Conservation (phyloP, 2,888 invertebrate genomes). For the Lamellibrachia columna region DNA sequence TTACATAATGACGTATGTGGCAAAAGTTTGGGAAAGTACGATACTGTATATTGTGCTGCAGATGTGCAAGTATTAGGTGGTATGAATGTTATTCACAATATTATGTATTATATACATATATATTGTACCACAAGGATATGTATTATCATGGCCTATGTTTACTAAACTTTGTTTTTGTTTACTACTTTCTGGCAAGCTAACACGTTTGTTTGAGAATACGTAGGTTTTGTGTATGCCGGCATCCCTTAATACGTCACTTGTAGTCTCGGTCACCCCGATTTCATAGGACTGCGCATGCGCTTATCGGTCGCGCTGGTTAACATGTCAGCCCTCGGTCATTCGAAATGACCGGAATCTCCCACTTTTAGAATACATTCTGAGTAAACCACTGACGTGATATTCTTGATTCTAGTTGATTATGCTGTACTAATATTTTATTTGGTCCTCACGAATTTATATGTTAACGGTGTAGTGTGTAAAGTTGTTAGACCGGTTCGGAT, state of each 20-base stretch:
- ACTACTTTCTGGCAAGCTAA: too few relatives aligned
- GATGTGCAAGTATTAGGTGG: constrained; percentile 2
- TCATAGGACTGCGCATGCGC: too few relatives aligned
- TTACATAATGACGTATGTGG: not conserved
- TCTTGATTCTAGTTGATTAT: not conserved
- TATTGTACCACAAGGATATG: not conserved
- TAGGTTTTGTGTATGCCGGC: too few relatives aligned
- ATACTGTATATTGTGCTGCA: not conserved
- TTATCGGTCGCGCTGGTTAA: too few relatives aligned
- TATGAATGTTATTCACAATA: constrained; percentile 26
- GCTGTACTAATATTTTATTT: not conserved
- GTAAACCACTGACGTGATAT: too few relatives aligned
- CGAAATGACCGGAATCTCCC: too few relatives aligned
- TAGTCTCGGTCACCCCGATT: too few relatives aligned
- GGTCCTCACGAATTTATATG: not conserved
- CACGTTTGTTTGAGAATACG: too few relatives aligned
- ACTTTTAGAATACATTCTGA: too few relatives aligned
- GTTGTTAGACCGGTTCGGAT: not conserved
- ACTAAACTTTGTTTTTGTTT: too few relatives aligned
- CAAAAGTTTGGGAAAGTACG: not conserved
- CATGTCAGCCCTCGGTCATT: too few relatives aligned
- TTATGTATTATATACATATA: not conserved
- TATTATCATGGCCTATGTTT: not conserved
- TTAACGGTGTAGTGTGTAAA: not conserved
- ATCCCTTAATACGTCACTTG: too few relatives aligned